Evolutionary conservation across 2,113 vertebrate species (phyloP).

Genomic region (Cryptotis parvus): DNA sequence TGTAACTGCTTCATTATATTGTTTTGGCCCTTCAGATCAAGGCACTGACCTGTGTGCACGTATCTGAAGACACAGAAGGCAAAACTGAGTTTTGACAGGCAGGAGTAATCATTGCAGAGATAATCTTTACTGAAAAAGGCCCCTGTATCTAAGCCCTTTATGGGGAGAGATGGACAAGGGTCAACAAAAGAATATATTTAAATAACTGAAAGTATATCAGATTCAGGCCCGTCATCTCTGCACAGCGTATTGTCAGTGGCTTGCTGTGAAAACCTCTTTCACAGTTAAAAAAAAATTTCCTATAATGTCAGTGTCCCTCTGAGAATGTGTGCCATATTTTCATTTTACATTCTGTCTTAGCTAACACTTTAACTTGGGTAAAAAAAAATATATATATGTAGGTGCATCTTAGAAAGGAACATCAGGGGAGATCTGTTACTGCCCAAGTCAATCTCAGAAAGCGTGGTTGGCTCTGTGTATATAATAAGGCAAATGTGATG

Average conservation of each 20-base stretch:
- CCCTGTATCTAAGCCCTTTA: conserved; percentile 15
- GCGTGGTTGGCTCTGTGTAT: conserved; percentile 63
- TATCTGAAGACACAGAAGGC: neutral
- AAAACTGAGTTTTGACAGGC: neutral
- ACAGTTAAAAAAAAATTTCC: conserved; percentile 79
- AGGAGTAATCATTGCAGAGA: neutral
- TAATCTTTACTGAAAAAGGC: conserved; percentile 28
- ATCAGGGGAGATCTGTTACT: conserved; percentile 66
- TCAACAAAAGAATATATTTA: conserved; percentile 65
- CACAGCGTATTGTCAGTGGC: conserved; percentile 74
- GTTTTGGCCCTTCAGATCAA: neutral
- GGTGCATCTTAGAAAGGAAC: conserved; percentile 75
- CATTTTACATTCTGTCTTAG: conserved; percentile 79
- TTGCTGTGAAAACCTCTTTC: conserved; percentile 78
- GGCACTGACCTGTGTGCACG: neutral
- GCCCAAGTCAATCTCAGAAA: conserved; percentile 72
- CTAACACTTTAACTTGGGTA: conserved; percentile 63
- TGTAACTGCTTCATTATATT: neutral
- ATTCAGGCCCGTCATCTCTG: conserved; percentile 60
- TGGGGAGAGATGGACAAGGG: neutral
- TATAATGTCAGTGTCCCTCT: conserved; percentile 78
- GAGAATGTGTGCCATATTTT: conserved; percentile 74
- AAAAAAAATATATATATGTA: conserved; percentile 75
- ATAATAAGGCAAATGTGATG: conserved; percentile 74
- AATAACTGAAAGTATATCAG: conserved; percentile 70